Evolutionary conservation across 2,888 invertebrate genomes (phyloP).

Genomic region (Cantharis rustica): DNA sequence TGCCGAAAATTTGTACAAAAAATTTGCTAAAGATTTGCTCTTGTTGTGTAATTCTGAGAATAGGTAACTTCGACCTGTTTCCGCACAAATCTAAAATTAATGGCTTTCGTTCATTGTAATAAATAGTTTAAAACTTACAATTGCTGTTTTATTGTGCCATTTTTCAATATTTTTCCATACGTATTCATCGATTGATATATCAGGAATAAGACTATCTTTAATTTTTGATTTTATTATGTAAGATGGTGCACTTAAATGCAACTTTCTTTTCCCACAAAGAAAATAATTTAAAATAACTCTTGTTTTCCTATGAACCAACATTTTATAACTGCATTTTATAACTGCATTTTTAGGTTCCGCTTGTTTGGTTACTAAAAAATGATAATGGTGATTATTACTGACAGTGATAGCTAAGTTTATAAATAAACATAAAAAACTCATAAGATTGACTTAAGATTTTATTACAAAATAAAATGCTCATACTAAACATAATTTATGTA

Average conservation of each 20-base stretch:
- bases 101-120: neutral
- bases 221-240: neutral
- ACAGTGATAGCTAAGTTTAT: no score
- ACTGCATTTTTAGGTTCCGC: neutral
- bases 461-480: no score
- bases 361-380: no score
- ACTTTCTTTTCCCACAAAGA: neutral
- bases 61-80: slow-evolving; percentile 71
- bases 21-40: slow-evolving; percentile 60
- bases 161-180: neutral
- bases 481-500: no score
- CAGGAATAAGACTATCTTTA: neutral
- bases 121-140: neutral
- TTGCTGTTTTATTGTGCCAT: neutral
- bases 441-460: no score
- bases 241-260: neutral
- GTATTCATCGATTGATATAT: neutral
- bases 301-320: neutral
- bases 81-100: slow-evolving; percentile 67
- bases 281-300: neutral
- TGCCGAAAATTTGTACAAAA: slow-evolving; percentile 64
- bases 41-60: slow-evolving; percentile 67
- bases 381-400: no score
- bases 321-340: no score
- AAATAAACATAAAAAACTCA: no score